These are phyloP conservation scores for Platyura marginata DNA, from an alignment of 1,140 invertebrate genomes.

Conservation along the genomic window DNA sequence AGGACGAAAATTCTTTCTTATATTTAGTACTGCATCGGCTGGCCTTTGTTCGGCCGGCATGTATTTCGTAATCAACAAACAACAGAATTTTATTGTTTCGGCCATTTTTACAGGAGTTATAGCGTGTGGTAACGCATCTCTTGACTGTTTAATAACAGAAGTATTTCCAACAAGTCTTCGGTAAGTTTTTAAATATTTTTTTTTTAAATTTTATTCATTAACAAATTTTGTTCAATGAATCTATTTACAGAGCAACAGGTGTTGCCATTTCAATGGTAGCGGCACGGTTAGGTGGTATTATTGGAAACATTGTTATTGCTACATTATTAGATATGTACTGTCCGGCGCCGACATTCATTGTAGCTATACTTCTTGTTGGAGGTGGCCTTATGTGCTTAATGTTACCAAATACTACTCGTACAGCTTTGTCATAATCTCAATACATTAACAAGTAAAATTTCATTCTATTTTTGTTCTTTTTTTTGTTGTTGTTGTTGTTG, in stretches of 20 bases:
- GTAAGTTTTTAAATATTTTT: conserved; percentile 24
- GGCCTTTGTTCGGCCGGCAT: conserved; percentile 65
- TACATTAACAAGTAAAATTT: no score
- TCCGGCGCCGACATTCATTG: conserved; percentile 69
- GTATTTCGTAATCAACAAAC: conserved; percentile 65
- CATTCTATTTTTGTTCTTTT: no score
- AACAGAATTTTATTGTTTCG: conserved; percentile 63
- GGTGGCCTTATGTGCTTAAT: conserved; percentile 67
- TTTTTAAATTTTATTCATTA: not conserved
- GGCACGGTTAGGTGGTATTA: conserved; percentile 63
- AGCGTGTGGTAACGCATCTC: conserved; percentile 69
- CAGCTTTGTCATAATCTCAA: conserved; percentile 60
- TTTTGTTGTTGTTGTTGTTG: no score
- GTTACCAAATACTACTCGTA: conserved; percentile 67
- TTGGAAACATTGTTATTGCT: conserved; percentile 73
- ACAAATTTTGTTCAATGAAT: not conserved
- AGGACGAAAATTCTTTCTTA: conserved; percentile 76
- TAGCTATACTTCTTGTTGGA: conserved; percentile 57
- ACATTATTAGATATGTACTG: conserved; percentile 63
- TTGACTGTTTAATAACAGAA: conserved; percentile 76
- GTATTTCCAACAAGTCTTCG: conserved; percentile 72
- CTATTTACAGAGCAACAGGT: conserved; percentile 56
- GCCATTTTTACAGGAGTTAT: conserved; percentile 74
- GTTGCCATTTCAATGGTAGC: conserved; percentile 76
- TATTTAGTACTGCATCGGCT: conserved; percentile 72